Percentiles rank a stretch among this genome's conserved stretches.
Conservation (phyloP, 2,888 invertebrate species). For the Orchesellides sinensis region DNA sequence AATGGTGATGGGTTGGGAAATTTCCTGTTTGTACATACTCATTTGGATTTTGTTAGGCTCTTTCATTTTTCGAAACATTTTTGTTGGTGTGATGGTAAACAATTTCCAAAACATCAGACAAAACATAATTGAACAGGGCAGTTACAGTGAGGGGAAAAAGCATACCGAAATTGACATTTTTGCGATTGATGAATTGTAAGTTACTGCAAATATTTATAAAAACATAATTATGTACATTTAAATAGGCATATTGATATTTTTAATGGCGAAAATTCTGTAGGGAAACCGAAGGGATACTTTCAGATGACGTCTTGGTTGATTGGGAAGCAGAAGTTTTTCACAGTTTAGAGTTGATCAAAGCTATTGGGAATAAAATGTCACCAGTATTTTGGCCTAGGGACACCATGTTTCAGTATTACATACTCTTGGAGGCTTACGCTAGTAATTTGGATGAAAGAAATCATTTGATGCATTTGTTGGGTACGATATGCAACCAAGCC, state of each 20-base stretch:
- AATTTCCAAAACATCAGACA: conserved; percentile 72
- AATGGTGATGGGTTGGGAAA: conserved; percentile 38
- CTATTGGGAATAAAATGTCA: conserved; percentile 55
- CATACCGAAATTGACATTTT: conserved; percentile 48
- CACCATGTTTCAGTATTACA: conserved; percentile 71
- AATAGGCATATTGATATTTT: too few species aligned
- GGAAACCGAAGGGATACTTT: conserved; percentile 43
- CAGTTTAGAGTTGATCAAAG: conserved; percentile 66
- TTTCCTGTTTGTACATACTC: conserved; percentile 63
- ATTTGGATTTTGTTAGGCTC: conserved; percentile 72
- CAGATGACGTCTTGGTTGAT: conserved; percentile 63
- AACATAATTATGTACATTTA: too few species aligned
- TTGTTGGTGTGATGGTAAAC: conserved; percentile 74
- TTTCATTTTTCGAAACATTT: conserved; percentile 74
- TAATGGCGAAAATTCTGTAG: too few species aligned
- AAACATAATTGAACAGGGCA: conserved; percentile 1
- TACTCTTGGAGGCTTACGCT: conserved; percentile 70
- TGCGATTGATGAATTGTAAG: conserved; percentile 44
- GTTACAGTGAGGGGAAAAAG: not conserved
- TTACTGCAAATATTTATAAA: not conserved
- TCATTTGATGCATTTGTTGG: conserved; percentile 60
- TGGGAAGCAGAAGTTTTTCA: conserved; percentile 72
- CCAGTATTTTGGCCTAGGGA: conserved; percentile 71
- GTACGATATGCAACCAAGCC: too few species aligned
- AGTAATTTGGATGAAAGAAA: conserved; percentile 69